Conservation (phyloP, 2,888 invertebrate species). For the Lasioglossum leucozonium region DNA sequence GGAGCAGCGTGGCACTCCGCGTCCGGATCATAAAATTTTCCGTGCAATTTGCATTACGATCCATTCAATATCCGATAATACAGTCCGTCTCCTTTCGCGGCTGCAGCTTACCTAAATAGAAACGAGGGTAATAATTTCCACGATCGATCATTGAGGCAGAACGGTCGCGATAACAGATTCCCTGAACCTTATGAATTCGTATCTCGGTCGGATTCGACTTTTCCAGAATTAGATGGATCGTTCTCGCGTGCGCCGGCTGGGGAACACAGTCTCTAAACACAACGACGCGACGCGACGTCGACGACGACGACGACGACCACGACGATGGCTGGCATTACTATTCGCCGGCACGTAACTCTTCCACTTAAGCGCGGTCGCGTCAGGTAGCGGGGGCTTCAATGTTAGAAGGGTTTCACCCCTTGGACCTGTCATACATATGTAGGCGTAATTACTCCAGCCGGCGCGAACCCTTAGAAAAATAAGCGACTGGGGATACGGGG, state of each 20-base stretch:
- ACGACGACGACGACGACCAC: neutral
- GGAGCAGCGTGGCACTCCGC: neutral
- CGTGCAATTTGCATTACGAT: slow-evolving; percentile 26
- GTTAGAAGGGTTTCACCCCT: slow-evolving; percentile 73
- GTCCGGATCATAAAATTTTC: slow-evolving; percentile 16
- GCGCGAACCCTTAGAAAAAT: slow-evolving; percentile 72
- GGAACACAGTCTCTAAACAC: slow-evolving; percentile 19
- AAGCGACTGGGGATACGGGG: slow-evolving; percentile 47
- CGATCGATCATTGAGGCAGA: slow-evolving; percentile 33
- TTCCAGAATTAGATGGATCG: slow-evolving; percentile 31
- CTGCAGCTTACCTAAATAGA: slow-evolving; percentile 23
- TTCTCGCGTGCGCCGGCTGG: neutral
- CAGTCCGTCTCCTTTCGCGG: neutral
- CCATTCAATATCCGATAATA: slow-evolving; percentile 32
- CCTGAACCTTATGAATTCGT: slow-evolving; percentile 26
- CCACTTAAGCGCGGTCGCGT: slow-evolving; percentile 61
- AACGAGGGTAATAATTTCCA: slow-evolving; percentile 36
- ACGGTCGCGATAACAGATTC: slow-evolving; percentile 11
- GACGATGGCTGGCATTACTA: slow-evolving; percentile 46
- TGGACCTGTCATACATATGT: slow-evolving; percentile 61
- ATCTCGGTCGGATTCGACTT: slow-evolving; percentile 29
- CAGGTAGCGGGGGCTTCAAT: slow-evolving; percentile 69
- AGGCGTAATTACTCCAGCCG: slow-evolving; percentile 70
- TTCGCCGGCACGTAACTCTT: slow-evolving; percentile 66
- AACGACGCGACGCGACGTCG: neutral